These are phyloP conservation scores for Tor tambroides DNA, from an alignment of 2,113 vertebrate species.

Conservation along the genomic window DNA sequence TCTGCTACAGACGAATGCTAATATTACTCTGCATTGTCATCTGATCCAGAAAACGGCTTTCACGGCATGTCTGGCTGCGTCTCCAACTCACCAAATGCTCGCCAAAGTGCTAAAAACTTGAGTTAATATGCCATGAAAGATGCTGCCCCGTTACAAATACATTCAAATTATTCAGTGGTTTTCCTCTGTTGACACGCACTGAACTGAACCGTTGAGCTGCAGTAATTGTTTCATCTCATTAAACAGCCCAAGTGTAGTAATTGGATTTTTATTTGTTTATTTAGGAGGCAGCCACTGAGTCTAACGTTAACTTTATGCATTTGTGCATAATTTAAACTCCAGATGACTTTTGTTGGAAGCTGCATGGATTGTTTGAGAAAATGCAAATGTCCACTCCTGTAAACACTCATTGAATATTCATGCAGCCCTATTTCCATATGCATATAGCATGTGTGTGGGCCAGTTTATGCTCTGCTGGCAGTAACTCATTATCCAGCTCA, in stretches of 20 bases:
- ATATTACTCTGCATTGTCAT: slow-evolving; percentile 40
- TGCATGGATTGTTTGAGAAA: background rate
- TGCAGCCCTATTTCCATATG: slow-evolving; percentile 1
- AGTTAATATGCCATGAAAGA: background rate
- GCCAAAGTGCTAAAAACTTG: background rate
- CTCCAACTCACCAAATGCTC: background rate
- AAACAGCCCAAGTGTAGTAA: background rate
- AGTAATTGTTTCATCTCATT: slow-evolving; percentile 15
- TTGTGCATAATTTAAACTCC: slow-evolving; percentile 21
- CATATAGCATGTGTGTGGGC: slow-evolving; percentile 21
- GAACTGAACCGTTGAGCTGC: background rate
- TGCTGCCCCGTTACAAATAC: background rate
- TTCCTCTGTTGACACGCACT: background rate
- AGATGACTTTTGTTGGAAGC: background rate
- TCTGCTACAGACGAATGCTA: background rate
- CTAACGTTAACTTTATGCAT: background rate
- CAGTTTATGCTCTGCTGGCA: slow-evolving; percentile 8
- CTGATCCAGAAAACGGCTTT: slow-evolving; percentile 1
- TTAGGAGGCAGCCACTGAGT: background rate
- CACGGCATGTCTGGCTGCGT: background rate
- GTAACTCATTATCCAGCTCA: slow-evolving; percentile 14
- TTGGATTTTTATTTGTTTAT: slow-evolving; percentile 20
- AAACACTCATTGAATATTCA: slow-evolving; percentile 41
- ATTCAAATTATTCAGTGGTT: background rate
- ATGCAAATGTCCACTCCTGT: slow-evolving; percentile 21